Conservation (phyloP, 2,113 vertebrate genomes). For the Megatriorchis doriae region DNA sequence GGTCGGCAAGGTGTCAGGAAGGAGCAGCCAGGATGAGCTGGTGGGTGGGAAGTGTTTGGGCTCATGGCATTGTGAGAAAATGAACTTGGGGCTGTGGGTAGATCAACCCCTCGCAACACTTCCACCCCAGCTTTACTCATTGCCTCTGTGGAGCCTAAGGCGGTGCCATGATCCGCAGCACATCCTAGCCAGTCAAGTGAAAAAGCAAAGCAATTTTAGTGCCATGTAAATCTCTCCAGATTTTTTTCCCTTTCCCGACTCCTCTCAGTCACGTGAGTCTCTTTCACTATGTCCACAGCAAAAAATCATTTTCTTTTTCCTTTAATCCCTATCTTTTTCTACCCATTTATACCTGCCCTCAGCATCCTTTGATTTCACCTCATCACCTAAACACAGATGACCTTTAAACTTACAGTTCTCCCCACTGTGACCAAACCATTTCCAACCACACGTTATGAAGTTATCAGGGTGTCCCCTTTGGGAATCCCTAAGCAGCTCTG, state of each 20-base stretch:
- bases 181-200: neutral
- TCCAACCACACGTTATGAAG: neutral
- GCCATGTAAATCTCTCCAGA: neutral
- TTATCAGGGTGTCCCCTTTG: neutral
- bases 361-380: neutral
- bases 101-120: neutral
- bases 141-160: rapidly evolving
- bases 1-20: neutral
- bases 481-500: neutral
- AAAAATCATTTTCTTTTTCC: neutral
- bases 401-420: neutral
- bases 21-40: neutral
- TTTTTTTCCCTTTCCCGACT: neutral
- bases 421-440: neutral
- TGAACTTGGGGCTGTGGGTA: neutral
- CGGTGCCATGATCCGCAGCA: neutral
- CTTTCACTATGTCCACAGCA: neutral
- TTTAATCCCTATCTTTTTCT: neutral
- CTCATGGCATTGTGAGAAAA: neutral
- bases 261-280: neutral
- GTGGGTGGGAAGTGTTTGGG: neutral
- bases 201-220: neutral
- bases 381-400: neutral
- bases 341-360: neutral
- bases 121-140: neutral